Evolutionary conservation across 1,140 invertebrate genomes (phyloP).

Genomic region (Drosophila bipectinata): DNA sequence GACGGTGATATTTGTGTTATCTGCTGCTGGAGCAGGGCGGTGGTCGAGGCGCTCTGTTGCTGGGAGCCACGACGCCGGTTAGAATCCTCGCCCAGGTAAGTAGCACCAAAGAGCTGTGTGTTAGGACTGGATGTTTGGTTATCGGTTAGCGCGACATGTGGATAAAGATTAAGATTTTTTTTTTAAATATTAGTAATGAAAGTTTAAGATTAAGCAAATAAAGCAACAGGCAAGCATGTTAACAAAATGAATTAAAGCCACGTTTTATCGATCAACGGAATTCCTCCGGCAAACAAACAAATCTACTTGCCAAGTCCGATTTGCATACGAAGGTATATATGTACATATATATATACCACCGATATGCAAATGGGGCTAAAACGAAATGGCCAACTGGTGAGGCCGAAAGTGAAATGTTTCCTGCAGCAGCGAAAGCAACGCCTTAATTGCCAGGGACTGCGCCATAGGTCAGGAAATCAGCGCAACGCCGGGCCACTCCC

Average conservation of each 20-base stretch:
- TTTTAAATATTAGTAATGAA: slow-evolving; percentile 10
- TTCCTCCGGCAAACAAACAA: slow-evolving; percentile 40
- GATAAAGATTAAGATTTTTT: slow-evolving; percentile 23
- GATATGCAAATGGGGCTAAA: slow-evolving; percentile 72
- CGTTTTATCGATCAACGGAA: slow-evolving; percentile 31
- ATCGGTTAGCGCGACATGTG: slow-evolving; percentile 51
- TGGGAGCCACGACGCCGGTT: slow-evolving; percentile 54
- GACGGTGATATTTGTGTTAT: slow-evolving; percentile 78
- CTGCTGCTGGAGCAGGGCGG: slow-evolving; percentile 65
- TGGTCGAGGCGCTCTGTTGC: slow-evolving; percentile 40
- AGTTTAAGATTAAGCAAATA: slow-evolving; percentile 1
- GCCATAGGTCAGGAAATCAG: slow-evolving; percentile 16
- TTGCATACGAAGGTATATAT: slow-evolving; percentile 46
- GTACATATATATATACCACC: too few relatives aligned
- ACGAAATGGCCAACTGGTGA: slow-evolving; percentile 57
- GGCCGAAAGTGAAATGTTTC: slow-evolving; percentile 76
- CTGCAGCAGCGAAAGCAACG: slow-evolving; percentile 57
- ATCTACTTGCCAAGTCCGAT: slow-evolving; percentile 34
- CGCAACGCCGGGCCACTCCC: not conserved
- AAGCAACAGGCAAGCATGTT: slow-evolving; percentile 41
- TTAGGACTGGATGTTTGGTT: slow-evolving; percentile 77
- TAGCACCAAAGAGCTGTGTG: slow-evolving; percentile 82
- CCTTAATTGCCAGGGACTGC: slow-evolving; percentile 64
- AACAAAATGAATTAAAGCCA: slow-evolving; percentile 6
- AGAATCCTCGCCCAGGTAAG: slow-evolving; percentile 75